Evolutionary conservation across 30 jellyfish, hydroid and myxozoan genomes (phyloP).

Genomic region (Pelagia noctiluca): DNA sequence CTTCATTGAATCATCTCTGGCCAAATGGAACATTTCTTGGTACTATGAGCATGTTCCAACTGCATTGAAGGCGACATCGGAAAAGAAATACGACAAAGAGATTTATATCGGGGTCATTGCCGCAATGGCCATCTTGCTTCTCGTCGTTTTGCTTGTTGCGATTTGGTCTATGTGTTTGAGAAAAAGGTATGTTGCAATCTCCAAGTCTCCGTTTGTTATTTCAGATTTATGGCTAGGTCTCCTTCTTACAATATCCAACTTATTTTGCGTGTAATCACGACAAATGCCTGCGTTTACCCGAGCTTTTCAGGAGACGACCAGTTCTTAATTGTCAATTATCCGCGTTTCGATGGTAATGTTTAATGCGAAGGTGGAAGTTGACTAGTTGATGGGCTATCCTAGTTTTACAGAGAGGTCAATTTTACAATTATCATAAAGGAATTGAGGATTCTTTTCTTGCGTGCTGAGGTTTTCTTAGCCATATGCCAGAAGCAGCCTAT

Average conservation of each 20-base stretch:
- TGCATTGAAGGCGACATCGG: constrained; percentile 10
- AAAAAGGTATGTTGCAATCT: not conserved
- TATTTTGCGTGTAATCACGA: not conserved
- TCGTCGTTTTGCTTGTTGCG: constrained; percentile 12
- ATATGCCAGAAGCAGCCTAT: no score
- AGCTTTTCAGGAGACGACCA: not conserved
- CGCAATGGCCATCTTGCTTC: constrained; percentile 34
- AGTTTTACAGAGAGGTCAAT: no score
- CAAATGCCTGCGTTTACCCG: not conserved
- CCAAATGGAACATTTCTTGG: constrained; percentile 35
- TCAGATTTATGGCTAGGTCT: not conserved
- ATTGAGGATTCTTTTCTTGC: no score
- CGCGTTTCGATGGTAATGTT: no score
- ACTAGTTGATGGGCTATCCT: no score
- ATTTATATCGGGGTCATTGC: constrained; percentile 61
- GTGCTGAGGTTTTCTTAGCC: no score
- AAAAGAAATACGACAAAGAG: constrained; percentile 9
- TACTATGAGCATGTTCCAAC: constrained; percentile 14
- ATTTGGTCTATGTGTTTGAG: constrained; percentile 44
- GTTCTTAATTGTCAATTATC: not conserved
- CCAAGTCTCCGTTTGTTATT: not conserved
- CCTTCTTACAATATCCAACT: not conserved
- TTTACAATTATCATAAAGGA: no score
- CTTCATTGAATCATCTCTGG: not conserved
- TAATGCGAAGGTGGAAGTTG: no score